Conservation (phyloP, 2,797 vertebrate species). For the Ficedula albicollis region DNA sequence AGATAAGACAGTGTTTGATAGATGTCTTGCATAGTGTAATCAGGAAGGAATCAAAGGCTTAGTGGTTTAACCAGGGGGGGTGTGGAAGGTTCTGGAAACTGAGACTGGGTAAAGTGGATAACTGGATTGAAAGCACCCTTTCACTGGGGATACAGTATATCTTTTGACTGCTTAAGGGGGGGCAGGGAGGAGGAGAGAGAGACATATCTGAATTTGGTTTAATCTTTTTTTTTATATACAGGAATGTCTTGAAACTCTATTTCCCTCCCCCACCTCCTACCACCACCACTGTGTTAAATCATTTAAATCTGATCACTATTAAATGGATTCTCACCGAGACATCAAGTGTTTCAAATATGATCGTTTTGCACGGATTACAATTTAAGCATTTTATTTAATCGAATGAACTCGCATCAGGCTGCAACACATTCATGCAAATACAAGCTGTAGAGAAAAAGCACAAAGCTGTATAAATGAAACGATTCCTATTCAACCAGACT, state of each 20-base stretch:
- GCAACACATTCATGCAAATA: constrained; percentile 67
- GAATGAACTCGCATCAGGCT: constrained; percentile 63
- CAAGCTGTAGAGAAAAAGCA: constrained; percentile 57
- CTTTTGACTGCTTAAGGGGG: constrained; percentile 39
- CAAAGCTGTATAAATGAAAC: constrained; percentile 50
- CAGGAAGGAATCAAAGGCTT: constrained; percentile 78
- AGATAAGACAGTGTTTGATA: constrained; percentile 84
- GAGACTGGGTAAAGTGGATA: constrained; percentile 60
- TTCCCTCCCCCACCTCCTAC: constrained; percentile 57
- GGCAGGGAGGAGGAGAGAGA: neutral
- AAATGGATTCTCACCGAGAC: constrained; percentile 72
- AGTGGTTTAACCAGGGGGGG: constrained; percentile 70
- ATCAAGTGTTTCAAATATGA: constrained; percentile 73
- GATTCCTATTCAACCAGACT: constrained; percentile 47
- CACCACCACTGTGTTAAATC: constrained; percentile 62
- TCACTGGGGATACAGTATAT: constrained; percentile 67
- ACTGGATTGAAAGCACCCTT: constrained; percentile 68
- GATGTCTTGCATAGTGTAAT: constrained; percentile 79
- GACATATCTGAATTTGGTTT: constrained; percentile 57
- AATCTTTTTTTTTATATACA: constrained; percentile 58
- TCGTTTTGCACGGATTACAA: constrained; percentile 74
- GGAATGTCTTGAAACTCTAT: constrained; percentile 50
- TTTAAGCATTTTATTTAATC: constrained; percentile 72
- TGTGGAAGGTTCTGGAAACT: constrained; percentile 79
- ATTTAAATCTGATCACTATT: constrained; percentile 73